These are phyloP conservation scores for Megalurothrips usitatus DNA, from an alignment of 2,888 invertebrate genomes.

Conservation along the genomic window DNA sequence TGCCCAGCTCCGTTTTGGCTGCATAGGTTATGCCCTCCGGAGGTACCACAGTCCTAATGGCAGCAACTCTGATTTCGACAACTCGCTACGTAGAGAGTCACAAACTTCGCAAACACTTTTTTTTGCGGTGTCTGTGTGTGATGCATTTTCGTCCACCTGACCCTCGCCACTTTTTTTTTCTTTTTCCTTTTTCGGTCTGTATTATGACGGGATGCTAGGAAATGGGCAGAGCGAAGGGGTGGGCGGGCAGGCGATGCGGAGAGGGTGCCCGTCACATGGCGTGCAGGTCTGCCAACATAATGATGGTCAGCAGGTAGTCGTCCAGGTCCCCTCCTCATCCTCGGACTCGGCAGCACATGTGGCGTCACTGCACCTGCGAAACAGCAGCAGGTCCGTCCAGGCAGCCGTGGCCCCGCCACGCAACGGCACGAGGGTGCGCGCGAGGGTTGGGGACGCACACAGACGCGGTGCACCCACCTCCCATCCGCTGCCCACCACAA, in stretches of 20 bases:
- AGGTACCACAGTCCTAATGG: too few relatives aligned
- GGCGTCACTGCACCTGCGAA: constrained; percentile 22
- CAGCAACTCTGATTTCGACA: too few relatives aligned
- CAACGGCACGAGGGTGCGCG: not conserved
- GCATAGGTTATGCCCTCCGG: too few relatives aligned
- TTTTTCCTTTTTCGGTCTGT: not conserved
- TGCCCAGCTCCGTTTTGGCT: too few relatives aligned
- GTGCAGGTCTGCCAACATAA: not conserved
- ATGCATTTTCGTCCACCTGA: constrained; percentile 10
- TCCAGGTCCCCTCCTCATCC: not conserved
- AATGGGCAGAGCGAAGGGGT: constrained; percentile 19
- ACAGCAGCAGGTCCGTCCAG: not conserved
- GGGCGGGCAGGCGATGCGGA: not conserved
- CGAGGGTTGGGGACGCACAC: too few relatives aligned
- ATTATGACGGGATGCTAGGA: constrained; percentile 26
- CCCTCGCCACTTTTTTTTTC: not conserved
- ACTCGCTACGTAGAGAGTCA: too few relatives aligned
- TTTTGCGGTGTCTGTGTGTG: not conserved
- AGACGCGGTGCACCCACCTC: too few relatives aligned
- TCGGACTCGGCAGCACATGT: not conserved
- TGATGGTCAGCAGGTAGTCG: constrained; percentile 20
- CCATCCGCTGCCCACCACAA: too few relatives aligned
- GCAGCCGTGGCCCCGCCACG: not conserved
- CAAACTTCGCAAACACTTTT: not conserved
- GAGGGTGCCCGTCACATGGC: not conserved